Evolutionary conservation across 2,888 invertebrate genomes (phyloP).

Genomic region (Ornithoptera priamus): DNA sequence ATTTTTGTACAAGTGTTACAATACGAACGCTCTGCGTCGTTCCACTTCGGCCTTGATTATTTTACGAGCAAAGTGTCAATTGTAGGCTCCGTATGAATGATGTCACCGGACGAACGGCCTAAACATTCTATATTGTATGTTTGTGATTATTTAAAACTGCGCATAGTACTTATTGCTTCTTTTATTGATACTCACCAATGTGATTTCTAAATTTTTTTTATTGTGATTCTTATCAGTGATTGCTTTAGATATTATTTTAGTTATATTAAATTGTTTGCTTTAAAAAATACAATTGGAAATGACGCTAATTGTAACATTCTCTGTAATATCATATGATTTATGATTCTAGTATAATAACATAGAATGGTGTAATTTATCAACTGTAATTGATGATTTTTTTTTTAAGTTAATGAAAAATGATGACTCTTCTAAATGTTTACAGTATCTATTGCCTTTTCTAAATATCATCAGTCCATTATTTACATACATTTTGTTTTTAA

Average conservation of each 20-base stretch:
- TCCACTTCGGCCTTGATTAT: constrained; percentile 26
- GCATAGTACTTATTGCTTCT: constrained; percentile 1
- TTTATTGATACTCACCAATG: neutral
- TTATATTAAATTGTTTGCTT: neutral
- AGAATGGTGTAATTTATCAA: neutral
- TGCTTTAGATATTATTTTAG: neutral
- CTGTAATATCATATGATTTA: neutral
- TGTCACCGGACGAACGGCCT: constrained; percentile 19
- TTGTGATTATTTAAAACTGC: constrained; percentile 16
- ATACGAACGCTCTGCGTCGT: constrained; percentile 12
- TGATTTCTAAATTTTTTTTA: neutral
- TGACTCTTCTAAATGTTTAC: no score
- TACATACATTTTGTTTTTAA: no score
- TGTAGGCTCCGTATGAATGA: constrained; percentile 30
- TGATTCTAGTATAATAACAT: neutral
- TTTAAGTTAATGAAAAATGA: no score
- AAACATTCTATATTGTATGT: neutral
- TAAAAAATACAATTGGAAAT: neutral
- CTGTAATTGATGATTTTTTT: neutral
- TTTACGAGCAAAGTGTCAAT: constrained; percentile 34
- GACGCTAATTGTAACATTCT: neutral
- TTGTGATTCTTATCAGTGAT: neutral
- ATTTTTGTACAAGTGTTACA: constrained; percentile 22
- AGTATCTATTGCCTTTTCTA: no score
- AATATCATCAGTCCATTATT: no score